phyloP scores from a whole-genome alignment of 2,888 invertebrate species.

The Phorcus lineatus region DNA sequence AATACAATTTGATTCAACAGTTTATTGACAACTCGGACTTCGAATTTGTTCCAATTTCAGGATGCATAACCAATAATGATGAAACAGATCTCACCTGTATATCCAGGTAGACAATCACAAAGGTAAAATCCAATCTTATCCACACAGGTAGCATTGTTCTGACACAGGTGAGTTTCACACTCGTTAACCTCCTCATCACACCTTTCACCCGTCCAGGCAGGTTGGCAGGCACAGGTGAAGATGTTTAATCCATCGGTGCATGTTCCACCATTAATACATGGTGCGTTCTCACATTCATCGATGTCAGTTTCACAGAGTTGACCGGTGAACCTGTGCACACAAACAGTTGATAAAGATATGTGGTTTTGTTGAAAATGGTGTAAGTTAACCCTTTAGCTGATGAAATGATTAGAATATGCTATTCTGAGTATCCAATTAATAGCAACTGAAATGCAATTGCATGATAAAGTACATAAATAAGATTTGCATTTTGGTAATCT shows the following conservation, averaged over 20 bases:
- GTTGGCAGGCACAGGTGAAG: conserved; percentile 55
- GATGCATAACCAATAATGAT: neutral
- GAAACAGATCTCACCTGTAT: conserved; percentile 33
- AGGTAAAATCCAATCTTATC: conserved; percentile 47
- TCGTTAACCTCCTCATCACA: conserved; percentile 86
- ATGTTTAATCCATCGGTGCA: neutral
- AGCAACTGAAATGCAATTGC: too few relatives aligned
- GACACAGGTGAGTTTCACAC: conserved; percentile 48
- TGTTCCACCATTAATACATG: neutral
- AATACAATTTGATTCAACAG: too few relatives aligned
- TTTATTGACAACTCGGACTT: too few relatives aligned
- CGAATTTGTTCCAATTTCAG: too few relatives aligned
- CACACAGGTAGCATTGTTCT: conserved; percentile 56
- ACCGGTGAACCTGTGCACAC: neutral
- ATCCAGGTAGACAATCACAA: conserved; percentile 54
- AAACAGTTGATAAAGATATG: too few relatives aligned
- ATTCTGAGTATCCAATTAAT: too few relatives aligned
- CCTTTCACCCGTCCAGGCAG: conserved; percentile 79
- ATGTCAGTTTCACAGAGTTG: neutral
- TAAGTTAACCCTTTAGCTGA: too few relatives aligned
- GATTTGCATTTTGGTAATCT: too few relatives aligned
- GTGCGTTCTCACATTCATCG: neutral
- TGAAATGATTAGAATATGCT: too few relatives aligned
- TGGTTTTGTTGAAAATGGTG: too few relatives aligned
- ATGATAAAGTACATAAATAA: too few relatives aligned